These are phyloP conservation scores for Nephrotoma guestfalica DNA, from an alignment of 2,888 invertebrate species.

Conservation along the genomic window DNA sequence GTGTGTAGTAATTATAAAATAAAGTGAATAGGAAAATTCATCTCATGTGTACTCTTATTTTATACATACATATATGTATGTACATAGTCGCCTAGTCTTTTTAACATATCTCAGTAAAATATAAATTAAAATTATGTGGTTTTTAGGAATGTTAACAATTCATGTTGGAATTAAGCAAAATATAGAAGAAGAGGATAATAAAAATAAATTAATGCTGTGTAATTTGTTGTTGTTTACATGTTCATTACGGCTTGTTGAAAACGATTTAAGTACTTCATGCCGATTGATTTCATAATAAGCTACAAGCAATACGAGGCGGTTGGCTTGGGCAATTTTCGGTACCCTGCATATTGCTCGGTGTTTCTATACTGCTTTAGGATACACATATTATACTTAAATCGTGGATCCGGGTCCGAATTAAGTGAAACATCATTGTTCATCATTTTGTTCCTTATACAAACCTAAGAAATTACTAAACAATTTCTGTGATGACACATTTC, in stretches of 20 bases:
- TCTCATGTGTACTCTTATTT: neutral
- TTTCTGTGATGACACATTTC: no score
- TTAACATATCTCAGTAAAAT: neutral
- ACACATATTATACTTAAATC: no score
- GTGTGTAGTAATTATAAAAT: neutral
- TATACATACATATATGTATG: neutral
- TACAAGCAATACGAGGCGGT: neutral
- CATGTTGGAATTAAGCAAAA: neutral
- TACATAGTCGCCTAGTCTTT: neutral
- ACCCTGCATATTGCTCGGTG: no score
- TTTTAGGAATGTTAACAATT: neutral
- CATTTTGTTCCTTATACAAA: no score
- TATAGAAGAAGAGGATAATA: neutral
- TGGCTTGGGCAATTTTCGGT: no score
- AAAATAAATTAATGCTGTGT: neutral
- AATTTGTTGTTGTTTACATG: neutral
- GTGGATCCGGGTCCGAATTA: no score
- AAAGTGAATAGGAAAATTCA: neutral
- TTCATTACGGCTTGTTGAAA: neutral
- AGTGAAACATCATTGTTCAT: no score
- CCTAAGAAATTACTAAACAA: no score
- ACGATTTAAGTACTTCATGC: neutral
- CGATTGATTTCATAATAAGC: neutral
- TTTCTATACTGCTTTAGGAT: no score
- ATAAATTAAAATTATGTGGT: neutral